These are phyloP conservation scores for Drosophila prosaltans DNA, from an alignment of 1,140 invertebrate genomes.

Conservation along the genomic window DNA sequence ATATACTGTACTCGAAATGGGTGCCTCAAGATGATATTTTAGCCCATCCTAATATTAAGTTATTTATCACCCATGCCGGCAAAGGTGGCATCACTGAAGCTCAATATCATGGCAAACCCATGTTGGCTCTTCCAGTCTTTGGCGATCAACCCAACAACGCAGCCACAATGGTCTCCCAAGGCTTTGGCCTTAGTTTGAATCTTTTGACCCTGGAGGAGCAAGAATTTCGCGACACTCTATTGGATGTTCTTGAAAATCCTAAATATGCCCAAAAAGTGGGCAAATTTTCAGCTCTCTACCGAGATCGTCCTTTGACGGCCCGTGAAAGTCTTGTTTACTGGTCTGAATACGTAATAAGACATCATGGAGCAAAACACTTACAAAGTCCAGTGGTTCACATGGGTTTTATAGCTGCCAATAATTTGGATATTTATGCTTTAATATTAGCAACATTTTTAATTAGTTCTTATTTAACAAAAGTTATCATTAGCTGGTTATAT, in stretches of 20 bases:
- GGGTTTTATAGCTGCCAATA: conserved; percentile 72
- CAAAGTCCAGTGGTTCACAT: conserved; percentile 61
- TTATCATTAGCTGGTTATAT: not conserved
- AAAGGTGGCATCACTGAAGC: conserved; percentile 84
- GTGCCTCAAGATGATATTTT: conserved; percentile 85
- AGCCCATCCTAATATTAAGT: conserved; percentile 85
- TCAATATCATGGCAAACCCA: conserved; percentile 84
- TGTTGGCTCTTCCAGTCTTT: conserved; percentile 84
- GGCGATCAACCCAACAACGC: conserved; percentile 74
- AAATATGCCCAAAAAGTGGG: conserved; percentile 43
- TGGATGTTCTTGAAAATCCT: conserved; percentile 59
- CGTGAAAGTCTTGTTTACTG: conserved; percentile 81
- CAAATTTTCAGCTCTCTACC: conserved; percentile 60
- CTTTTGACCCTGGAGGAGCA: conserved; percentile 84
- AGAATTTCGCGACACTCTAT: conserved; percentile 45
- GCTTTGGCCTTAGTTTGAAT: conserved; percentile 64
- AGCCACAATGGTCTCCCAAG: conserved; percentile 34
- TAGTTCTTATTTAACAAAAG: conserved; percentile 15
- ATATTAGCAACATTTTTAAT: conserved; percentile 1
- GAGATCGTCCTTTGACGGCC: conserved; percentile 64
- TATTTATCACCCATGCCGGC: conserved; percentile 90
- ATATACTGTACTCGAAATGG: conserved; percentile 85
- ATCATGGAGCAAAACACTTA: conserved; percentile 78
- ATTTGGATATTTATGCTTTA: conserved; percentile 58
- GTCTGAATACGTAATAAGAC: conserved; percentile 83